These are phyloP conservation scores for Alloplasta piceator DNA, from an alignment of 2,888 invertebrate genomes.

Conservation along the genomic window DNA sequence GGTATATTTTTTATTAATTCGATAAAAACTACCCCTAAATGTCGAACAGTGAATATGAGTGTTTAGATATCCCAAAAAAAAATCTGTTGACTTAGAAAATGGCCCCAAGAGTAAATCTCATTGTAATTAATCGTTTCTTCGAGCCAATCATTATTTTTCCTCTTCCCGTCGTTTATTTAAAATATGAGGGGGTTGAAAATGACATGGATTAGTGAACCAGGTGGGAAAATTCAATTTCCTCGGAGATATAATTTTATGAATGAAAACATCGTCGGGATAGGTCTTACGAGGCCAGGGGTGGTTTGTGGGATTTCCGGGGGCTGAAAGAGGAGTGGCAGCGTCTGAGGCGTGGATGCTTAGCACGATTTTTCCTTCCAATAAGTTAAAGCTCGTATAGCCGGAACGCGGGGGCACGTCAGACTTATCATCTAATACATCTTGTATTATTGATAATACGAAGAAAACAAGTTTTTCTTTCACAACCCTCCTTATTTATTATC, in stretches of 20 bases:
- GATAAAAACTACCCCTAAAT: no score
- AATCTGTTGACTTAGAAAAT: no score
- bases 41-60: no score
- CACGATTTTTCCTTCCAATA: conserved; percentile 38
- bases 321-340: background rate
- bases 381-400: conserved; percentile 54
- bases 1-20: no score
- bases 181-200: background rate
- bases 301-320: conserved; percentile 38
- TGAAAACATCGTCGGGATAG: conserved; percentile 21
- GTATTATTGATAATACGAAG: background rate
- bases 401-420: conserved; percentile 14
- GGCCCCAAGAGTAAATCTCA: no score
- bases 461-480: background rate
- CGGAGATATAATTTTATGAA: conserved; percentile 36
- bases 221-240: background rate
- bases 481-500: no score
- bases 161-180: no score
- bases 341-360: conserved; percentile 1
- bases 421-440: background rate
- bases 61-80: no score
- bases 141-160: no score
- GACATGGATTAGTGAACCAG: background rate
- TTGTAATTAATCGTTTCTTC: no score
- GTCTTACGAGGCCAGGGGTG: conserved; percentile 20